Evolutionary conservation across 2,113 vertebrate species (phyloP).

Genomic region (Osmerus eperlanus): DNA sequence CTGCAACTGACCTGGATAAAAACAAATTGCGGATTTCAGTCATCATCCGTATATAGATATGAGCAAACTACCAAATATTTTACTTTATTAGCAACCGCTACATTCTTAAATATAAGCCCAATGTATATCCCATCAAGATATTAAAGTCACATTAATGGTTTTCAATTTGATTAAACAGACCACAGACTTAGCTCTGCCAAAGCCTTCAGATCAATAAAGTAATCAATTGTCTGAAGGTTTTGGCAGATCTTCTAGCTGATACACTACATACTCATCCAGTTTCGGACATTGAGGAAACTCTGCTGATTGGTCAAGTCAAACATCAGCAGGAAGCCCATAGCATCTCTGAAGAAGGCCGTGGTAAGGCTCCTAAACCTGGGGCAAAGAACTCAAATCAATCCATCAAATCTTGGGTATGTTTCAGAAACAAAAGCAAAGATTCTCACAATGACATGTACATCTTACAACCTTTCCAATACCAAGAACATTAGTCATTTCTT

Average conservation of each 20-base stretch:
- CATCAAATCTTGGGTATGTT: neutral
- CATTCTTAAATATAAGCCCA: neutral
- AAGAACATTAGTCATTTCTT: too few relatives aligned
- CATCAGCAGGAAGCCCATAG: conserved; percentile 96
- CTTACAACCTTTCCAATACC: too few relatives aligned
- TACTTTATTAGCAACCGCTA: neutral
- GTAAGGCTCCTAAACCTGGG: conserved; percentile 85
- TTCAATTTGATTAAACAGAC: neutral
- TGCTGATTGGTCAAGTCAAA: conserved; percentile 94
- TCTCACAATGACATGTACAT: too few relatives aligned
- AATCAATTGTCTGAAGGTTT: neutral
- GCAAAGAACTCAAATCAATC: neutral
- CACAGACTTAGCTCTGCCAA: neutral
- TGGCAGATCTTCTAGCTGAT: conserved; percentile 10
- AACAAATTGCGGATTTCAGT: conserved; percentile 9
- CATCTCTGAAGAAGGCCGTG: conserved; percentile 93
- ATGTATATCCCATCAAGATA: neutral
- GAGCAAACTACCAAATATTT: neutral
- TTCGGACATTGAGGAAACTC: conserved; percentile 94
- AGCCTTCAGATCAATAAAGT: neutral
- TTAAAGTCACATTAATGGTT: neutral
- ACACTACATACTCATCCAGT: conserved; percentile 94
- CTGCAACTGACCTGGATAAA: conserved; percentile 83
- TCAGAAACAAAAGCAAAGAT: neutral
- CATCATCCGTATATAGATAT: neutral